Evolutionary conservation across 2,113 vertebrate genomes (phyloP), one percentile per base, ranked within the genome.

Genomic region (Alethe diademata): DNA sequence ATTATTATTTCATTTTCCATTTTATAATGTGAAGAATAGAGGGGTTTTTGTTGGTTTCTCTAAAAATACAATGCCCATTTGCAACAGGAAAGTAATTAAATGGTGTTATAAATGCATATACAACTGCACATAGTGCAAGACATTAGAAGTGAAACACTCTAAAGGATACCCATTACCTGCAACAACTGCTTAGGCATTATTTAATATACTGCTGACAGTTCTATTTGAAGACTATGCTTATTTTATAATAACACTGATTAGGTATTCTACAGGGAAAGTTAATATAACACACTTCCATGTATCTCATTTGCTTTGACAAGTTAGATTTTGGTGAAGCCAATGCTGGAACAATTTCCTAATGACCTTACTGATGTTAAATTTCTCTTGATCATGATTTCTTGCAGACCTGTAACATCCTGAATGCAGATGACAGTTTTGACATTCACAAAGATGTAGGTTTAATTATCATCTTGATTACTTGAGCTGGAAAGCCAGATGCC

Each of bases 391-490:
- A 84, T 96, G 57, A 84, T 92, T 93, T 96, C 86, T 95, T 87
- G 67, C 60, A 91, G 72, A 91, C 78, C 91, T 91, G 81, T 89
- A 95, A 92, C 86, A 91, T 70, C 94, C 88, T 91, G 93, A 96
- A 97, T 95, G 93, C 92, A 95, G 95, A 96, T 87, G 93, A 97
- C 94, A 94, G 79, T 96, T 97, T 91, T 97, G 97, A 97, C 97
- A 97, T 98, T 97, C 96, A 91, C 81, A 92, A 95, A 96, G 94
- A 93, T 90, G 86, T 86, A 90, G 47, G 78, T 95, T 97, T 97
- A 97, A 97, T 97, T 97, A 97, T 83, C 83, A 75, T 92, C 81
- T 88, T 97, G 95, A 97, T 97, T 97, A 89, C 87, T 96, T 88
- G 75, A 96, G 94, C 93, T 97, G 60, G 80, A 96, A 97, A 96